phyloP scores from a whole-genome alignment of 2,797 vertebrate genomes.

The Falco biarmicus region DNA sequence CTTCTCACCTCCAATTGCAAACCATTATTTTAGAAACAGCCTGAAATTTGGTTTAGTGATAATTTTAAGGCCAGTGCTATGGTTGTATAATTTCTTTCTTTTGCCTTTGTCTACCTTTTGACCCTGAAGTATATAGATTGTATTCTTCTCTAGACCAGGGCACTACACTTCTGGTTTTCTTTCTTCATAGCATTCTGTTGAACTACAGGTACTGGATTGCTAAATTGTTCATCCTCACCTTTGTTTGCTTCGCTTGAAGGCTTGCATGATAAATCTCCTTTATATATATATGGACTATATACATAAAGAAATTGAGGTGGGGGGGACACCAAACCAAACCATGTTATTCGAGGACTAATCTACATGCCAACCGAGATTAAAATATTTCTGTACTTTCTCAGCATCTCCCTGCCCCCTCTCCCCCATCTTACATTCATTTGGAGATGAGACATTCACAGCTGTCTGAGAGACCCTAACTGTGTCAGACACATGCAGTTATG shows the following conservation, averaged over 20 bases:
- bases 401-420: neutral
- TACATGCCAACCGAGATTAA: neutral
- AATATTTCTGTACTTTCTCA: neutral
- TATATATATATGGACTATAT: neutral
- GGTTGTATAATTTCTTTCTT: neutral
- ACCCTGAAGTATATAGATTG: neutral
- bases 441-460: neutral
- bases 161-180: neutral
- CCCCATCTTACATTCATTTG: neutral
- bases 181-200: neutral
- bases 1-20: neutral
- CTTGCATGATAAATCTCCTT: neutral
- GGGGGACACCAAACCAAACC: neutral
- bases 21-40: neutral
- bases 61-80: neutral
- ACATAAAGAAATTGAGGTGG: neutral
- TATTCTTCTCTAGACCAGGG: neutral
- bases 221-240: neutral
- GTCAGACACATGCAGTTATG: neutral
- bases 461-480: neutral
- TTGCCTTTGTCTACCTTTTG: neutral
- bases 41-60: neutral
- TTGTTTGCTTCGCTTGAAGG: neutral
- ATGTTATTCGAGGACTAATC: neutral
- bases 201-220: neutral